Evolutionary conservation across 2,113 vertebrate species (phyloP), one percentile per base, ranked within the genome.

Genomic region (Sander vitreus): DNA sequence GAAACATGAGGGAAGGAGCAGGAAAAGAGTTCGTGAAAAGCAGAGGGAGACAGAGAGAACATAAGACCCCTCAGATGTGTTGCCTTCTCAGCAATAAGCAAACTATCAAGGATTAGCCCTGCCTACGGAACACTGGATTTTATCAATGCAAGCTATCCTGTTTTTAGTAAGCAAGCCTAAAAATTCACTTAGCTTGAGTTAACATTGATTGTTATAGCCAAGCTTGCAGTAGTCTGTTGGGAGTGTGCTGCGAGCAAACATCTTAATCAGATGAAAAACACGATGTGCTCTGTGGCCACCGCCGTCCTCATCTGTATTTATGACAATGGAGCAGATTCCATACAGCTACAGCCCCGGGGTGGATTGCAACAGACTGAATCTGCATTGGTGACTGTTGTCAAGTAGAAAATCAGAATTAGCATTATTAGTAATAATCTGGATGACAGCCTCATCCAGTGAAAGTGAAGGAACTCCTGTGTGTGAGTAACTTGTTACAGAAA

Each of bases 261-360:
- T 88, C 70, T 80, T 73, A 76, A 86, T 84, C 65, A 78, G 55
- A 15, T 62, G 21, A 85, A 27, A 33, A 55, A 68, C 70, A 76
- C 16, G 19, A 53, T 47, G 50, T 70, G 73, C 57, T 81, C 48
- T 11, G 66, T 47, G 51, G 70, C 48, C 73, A 6, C 48, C 4
- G 33, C 45, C 2, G 3, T 78, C 73, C 74, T 79, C 76, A 9
- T 89, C 65, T 50, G 73, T 78, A 71, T 85, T 83, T 14, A 12
- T 86, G 80, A 87, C 82, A 73, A 73, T 27, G 21, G 62, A 79
- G 69, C 72, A 66, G 55, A 78, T 75, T 76, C 33, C 60, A 50
- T 48, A 18, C 45, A 50, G 36, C 57, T 30, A 2, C 36, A 39
- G 69, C 84, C 85, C 5, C 13, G 4, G 65, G 81, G n/a, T 47